Evolutionary conservation across 2,113 vertebrate species (phyloP).

Genomic region (Myanophis thanlyinensis): DNA sequence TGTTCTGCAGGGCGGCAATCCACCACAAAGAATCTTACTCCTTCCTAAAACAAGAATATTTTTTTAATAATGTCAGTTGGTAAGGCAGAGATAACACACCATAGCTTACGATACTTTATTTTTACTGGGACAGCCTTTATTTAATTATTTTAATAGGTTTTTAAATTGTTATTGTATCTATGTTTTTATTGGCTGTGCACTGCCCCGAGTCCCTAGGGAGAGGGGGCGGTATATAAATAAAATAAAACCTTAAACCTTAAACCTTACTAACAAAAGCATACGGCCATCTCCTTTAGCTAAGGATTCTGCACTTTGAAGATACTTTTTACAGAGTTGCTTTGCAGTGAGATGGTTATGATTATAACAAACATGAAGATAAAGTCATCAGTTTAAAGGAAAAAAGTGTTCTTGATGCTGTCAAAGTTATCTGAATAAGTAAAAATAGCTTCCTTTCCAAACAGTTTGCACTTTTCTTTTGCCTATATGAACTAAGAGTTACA

Average conservation of each 20-base stretch:
- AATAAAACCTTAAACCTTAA: too few species aligned
- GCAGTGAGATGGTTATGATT: neutral
- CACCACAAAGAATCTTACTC: slow-evolving; percentile 97
- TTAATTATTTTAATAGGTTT: too few species aligned
- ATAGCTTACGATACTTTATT: neutral
- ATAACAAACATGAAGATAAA: neutral
- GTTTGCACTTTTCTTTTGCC: neutral
- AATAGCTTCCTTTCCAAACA: neutral
- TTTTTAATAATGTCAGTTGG: neutral
- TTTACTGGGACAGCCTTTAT: too few species aligned
- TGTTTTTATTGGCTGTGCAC: too few species aligned
- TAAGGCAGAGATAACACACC: neutral
- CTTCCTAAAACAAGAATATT: slow-evolving; percentile 78
- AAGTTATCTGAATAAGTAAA: neutral
- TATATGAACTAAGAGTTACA: neutral
- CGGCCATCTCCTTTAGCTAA: neutral
- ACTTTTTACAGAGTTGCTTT: neutral
- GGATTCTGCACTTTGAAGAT: neutral
- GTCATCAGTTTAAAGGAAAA: neutral
- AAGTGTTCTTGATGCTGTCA: neutral
- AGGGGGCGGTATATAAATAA: too few species aligned
- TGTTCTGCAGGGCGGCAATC: slow-evolving; percentile 98
- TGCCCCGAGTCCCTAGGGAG: too few species aligned
- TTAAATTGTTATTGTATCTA: too few species aligned
- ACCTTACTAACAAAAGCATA: neutral